Conservation (phyloP, 2,113 vertebrate species). For the Falcunculus frontatus region DNA sequence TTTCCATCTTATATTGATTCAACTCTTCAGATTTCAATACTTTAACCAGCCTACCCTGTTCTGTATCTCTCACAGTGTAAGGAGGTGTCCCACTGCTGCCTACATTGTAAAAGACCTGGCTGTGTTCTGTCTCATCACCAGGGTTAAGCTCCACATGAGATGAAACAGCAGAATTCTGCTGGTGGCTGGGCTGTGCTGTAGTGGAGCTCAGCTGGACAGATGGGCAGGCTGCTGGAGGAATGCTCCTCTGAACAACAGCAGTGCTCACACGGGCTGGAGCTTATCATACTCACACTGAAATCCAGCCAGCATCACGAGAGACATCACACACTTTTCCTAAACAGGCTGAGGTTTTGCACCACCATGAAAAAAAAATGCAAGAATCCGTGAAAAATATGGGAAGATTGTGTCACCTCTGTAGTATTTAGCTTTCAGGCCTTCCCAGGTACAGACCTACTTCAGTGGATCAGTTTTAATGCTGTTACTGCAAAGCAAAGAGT, state of each 20-base stretch:
- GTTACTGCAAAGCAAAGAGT: neutral
- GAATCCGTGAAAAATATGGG: neutral
- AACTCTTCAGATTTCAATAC: neutral
- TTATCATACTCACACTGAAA: neutral
- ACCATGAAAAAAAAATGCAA: neutral
- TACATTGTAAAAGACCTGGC: neutral
- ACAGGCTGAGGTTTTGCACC: neutral
- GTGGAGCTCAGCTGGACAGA: neutral
- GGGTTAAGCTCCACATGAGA: neutral
- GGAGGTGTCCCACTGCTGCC: neutral
- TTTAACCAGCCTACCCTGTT: neutral
- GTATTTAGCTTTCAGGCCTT: neutral
- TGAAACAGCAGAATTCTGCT: neutral
- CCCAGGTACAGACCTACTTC: neutral
- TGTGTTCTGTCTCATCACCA: neutral
- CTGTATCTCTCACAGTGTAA: neutral
- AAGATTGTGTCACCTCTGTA: neutral
- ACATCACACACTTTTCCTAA: neutral
- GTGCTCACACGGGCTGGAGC: rapidly evolving
- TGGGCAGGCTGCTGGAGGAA: neutral
- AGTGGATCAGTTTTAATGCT: neutral
- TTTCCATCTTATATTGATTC: neutral
- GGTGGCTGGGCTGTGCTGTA: neutral
- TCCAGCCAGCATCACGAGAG: neutral
- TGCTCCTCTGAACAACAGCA: neutral